Evolutionary conservation across 1,140 invertebrate genomes (phyloP).

Genomic region (Cyclargus thomasi): DNA sequence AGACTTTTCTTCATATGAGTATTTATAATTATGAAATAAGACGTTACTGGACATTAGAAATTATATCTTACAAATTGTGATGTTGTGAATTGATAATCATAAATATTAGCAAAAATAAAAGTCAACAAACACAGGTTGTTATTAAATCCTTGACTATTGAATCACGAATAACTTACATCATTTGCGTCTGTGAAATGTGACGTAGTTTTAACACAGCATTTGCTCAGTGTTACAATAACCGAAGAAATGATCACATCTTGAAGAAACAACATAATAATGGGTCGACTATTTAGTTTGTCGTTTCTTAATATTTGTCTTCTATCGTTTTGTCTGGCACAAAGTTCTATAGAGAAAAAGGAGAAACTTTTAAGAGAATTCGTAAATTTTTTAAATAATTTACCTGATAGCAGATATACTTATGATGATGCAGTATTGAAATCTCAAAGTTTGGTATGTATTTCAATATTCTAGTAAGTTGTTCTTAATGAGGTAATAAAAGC

Average conservation of each 20-base stretch:
- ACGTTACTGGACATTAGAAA: too few relatives aligned
- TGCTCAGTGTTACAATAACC: conserved; percentile 25
- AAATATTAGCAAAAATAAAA: not conserved
- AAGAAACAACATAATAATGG: conserved; percentile 32
- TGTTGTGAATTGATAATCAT: not conserved
- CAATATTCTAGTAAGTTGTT: too few relatives aligned
- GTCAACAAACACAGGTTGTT: conserved; percentile 9
- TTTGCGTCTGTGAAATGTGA: not conserved
- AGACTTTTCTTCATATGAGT: too few relatives aligned
- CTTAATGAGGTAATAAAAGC: conserved; percentile 23
- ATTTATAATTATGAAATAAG: too few relatives aligned
- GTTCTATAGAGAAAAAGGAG: conserved; percentile 40
- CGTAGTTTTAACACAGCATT: not conserved
- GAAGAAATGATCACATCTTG: conserved; percentile 34
- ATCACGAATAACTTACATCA: conserved; percentile 9
- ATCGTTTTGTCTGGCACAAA: conserved; percentile 36
- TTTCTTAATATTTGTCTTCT: conserved; percentile 33
- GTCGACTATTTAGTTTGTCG: conserved; percentile 27
- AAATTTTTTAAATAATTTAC: conserved; percentile 51
- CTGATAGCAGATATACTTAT: conserved; percentile 42
- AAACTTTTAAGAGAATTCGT: conserved; percentile 52
- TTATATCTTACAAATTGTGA: not conserved
- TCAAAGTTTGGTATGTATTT: conserved; percentile 44
- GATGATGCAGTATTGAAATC: conserved; percentile 46
- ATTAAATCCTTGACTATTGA: not conserved